These are phyloP conservation scores for Casuarius casuarius DNA, from an alignment of 2,113 vertebrate genomes.

Conservation along the genomic window DNA sequence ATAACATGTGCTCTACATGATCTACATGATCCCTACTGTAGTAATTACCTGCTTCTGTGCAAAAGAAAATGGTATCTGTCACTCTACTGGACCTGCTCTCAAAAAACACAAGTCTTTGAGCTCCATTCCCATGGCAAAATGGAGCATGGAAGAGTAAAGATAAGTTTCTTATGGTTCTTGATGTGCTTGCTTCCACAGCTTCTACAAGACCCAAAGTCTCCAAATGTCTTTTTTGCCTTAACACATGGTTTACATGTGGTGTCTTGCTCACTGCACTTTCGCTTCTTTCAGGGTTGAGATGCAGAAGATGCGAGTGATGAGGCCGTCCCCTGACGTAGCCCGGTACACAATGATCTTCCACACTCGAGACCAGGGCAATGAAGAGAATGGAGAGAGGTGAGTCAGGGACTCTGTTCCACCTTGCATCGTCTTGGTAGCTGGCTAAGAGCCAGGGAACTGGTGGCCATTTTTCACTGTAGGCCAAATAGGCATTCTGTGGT, in stretches of 20 bases:
- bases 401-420: not conserved
- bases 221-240: not conserved
- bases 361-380: conserved; percentile 90
- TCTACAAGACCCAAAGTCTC: not conserved
- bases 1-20: not conserved
- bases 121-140: not conserved
- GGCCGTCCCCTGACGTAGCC: conserved; percentile 83
- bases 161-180: not conserved
- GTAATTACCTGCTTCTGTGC: not conserved
- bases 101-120: not conserved
- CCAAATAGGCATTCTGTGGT: not conserved
- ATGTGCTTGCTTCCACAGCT: not conserved
- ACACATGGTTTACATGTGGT: not conserved
- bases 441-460: not conserved
- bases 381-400: conserved; percentile 88
- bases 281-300: conserved; percentile 83
- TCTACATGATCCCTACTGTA: not conserved
- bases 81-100: not conserved
- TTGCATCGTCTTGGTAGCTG: not conserved
- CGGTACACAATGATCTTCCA: conserved; percentile 98
- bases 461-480: not conserved
- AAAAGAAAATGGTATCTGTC: not conserved
- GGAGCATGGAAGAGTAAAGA: not conserved
- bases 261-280: not conserved
- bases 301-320: conserved; percentile 89